Percentiles rank a stretch among this genome's conserved stretches.
Conservation (phyloP, 2,888 invertebrate genomes). For the Andrena hattorfiana region DNA sequence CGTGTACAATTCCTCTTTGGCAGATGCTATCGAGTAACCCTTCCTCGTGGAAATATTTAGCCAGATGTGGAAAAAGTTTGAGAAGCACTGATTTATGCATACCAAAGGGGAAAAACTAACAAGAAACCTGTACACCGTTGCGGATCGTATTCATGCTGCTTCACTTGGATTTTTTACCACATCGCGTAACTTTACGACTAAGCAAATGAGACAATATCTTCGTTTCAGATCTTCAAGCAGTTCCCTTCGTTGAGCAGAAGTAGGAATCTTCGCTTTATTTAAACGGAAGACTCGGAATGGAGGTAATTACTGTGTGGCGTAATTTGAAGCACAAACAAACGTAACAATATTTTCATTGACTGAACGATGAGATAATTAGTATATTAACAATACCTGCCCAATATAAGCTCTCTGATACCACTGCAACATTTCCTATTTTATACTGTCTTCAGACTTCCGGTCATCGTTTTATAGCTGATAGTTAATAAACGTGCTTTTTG, state of each 20-base stretch:
- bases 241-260: constrained; percentile 13
- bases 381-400: neutral
- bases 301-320: neutral
- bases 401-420: neutral
- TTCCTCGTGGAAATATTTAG: neutral
- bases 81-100: constrained; percentile 12
- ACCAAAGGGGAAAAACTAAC: neutral
- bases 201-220: constrained; percentile 24
- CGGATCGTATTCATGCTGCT: constrained; percentile 1
- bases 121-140: constrained; percentile 1
- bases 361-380: neutral
- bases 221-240: constrained; percentile 4
- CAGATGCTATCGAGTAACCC: neutral
- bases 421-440: neutral
- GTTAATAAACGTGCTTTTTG: neutral
- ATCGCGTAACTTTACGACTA: constrained; percentile 19
- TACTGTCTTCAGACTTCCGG: neutral
- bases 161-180: constrained; percentile 12
- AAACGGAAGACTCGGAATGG: neutral
- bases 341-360: neutral
- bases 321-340: neutral
- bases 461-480: no score
- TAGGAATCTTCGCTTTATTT: constrained; percentile 5
- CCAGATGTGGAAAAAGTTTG: neutral
- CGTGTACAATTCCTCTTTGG: neutral